phyloP scores from a whole-genome alignment of 1,140 invertebrate genomes.

The Hestina assimilis region DNA sequence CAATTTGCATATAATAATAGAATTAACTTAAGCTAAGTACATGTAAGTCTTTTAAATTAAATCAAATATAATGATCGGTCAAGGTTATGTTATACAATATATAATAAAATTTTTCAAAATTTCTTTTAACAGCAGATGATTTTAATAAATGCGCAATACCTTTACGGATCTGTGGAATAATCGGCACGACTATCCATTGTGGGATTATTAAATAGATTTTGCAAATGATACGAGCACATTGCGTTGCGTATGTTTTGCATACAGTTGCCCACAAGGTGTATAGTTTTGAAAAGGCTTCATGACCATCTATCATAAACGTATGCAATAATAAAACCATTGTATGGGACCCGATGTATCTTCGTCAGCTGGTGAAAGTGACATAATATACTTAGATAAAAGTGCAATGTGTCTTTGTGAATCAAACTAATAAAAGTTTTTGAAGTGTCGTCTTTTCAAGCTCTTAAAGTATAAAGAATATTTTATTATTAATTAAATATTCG shows the following conservation, averaged over 20 bases:
- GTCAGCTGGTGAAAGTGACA: conserved; percentile 9
- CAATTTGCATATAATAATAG: too few relatives aligned
- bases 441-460: not conserved
- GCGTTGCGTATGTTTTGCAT: conserved; percentile 42
- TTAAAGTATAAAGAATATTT: too few relatives aligned
- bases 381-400: not conserved
- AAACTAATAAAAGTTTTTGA: not conserved
- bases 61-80: too few relatives aligned
- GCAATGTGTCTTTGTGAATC: not conserved
- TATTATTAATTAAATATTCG: too few relatives aligned
- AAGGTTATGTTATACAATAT: too few relatives aligned
- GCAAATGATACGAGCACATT: conserved; percentile 53
- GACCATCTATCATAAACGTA: conserved; percentile 42
- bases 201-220: conserved; percentile 26
- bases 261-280: conserved; percentile 47
- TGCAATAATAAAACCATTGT: conserved; percentile 13
- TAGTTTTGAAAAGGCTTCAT: conserved; percentile 30
- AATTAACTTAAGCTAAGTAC: too few relatives aligned
- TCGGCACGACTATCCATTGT: conserved; percentile 27
- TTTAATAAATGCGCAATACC: conserved; percentile 1
- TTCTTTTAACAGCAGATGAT: conserved; percentile 18
- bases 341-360: conserved; percentile 13
- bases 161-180: not conserved
- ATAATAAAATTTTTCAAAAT: not conserved
- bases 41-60: too few relatives aligned